Base-by-base conservation (phyloP, 2,888 invertebrate species). In the Hipparchia sbordonii region DNA sequence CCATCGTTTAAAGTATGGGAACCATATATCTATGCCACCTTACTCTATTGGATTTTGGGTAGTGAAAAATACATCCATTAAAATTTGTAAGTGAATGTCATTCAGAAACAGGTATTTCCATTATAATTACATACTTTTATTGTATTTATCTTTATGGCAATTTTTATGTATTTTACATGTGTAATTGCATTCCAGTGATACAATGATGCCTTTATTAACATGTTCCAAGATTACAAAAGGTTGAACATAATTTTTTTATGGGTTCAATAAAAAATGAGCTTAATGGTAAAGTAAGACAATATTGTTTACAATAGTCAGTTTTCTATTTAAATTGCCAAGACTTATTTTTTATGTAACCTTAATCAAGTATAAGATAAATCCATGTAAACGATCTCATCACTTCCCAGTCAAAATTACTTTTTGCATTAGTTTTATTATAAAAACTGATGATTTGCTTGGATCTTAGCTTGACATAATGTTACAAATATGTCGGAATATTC, bases 1-100 rank as follows among this genome's bases (percentile, higher is more conserved):
- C n/a, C 84, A 87, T 33, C 87, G 86, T 62, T 80, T 90, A 62
- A 88, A 90, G 74, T 89, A 91, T 81, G 87, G 89, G 1, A 90
- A 90, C 67, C 88, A 94, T 78, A 86, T 95, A 72, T 85, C 89
- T 45, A 89, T 96, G 87, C 96, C 96, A 6, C 94, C 95, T 65
- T 95, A 94, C 81, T 95, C 96, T 7, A 92, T 96, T 81, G 95
- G 94, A 61, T 96, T 96, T 87, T 95, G 96, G 94, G 93, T 95
- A 3, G 86, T 95, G 74, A 94, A 94, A 80, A 94, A 94, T 76
- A 92, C 92, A 57, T 87, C 89, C 8, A 85, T 93, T 67, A 89
- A 87, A 80, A 79, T 82, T 79, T 87, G 89, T 78, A 85, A 85
- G 66, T 87, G 79, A 83, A 39, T 57, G 51, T 67, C 51, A 69